Base-by-base conservation (phyloP, 1,140 invertebrate species). In the Pararge aegeria region DNA sequence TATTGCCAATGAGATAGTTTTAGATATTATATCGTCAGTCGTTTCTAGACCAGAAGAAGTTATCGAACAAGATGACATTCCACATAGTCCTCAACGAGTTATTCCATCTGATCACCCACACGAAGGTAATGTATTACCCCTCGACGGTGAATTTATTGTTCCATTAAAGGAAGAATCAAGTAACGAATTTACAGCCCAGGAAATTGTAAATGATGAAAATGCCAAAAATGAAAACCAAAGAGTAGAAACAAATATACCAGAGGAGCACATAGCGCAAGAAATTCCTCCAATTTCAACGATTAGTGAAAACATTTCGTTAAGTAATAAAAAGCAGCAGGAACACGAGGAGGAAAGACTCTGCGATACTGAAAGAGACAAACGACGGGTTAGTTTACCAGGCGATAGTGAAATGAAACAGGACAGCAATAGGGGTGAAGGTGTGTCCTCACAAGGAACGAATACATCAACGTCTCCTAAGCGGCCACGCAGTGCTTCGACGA, bases 401-500 rank as follows among this genome's bases (percentile, higher is more conserved):
- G 93, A 93, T 19, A 88, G 91, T 64, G 87, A 91, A 34, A 93
- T 93, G 71, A 90, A 85, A 63, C 77, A 90, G 64, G 90, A 91
- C 18, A 61, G 73, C 49, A 72, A 44, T 55, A 80, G 80, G 40
- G 56, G 55, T 7, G 85, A 88, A 16, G 83, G 83, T 21, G 74
- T 85, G 0, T 67, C 81, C 2, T 69, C 84, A 9, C 81, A 84
- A 51, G 82, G 81, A 0, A 89, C 83, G 0, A 89, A 87, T n/a
- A 85, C 86, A 0, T 76, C 86, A 0, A 70, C 75, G 54, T 92
- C 93, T 51, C 93, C 92, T 48, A 94, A 94, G 83, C 88, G 94
- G 87, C 94, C 94, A 62, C 90, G 93, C 78, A 95, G 94, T 90
- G 93, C 94, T 64, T 95, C 94, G 34, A 95, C 94, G 18, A 95